Conservation (phyloP, 2,113 vertebrate species). For the Pantherophis guttatus region DNA sequence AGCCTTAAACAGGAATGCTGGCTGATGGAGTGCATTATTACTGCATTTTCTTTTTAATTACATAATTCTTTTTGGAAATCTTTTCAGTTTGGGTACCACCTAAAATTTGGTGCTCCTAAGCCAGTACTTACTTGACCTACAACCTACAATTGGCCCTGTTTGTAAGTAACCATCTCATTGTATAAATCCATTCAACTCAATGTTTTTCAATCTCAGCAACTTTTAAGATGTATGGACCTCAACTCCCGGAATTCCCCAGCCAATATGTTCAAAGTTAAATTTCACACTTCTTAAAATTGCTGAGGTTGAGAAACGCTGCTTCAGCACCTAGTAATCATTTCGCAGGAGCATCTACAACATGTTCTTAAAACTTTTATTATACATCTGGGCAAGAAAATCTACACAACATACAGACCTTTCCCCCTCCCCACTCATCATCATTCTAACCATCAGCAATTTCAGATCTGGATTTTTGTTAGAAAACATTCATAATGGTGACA, state of each 20-base stretch:
- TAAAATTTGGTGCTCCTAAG: background rate
- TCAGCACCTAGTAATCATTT: background rate
- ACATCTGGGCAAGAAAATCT: background rate
- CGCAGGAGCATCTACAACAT: background rate
- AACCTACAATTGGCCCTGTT: background rate
- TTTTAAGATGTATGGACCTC: background rate
- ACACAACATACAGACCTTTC: background rate
- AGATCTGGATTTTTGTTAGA: background rate
- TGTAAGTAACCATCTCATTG: background rate
- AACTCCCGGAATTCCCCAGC: background rate
- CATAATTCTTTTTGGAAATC: background rate
- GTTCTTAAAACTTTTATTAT: background rate
- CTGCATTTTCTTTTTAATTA: background rate
- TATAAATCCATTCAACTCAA: background rate
- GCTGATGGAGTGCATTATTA: background rate
- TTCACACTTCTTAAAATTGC: background rate
- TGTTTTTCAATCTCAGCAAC: background rate
- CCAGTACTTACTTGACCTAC: background rate
- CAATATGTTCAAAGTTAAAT: background rate
- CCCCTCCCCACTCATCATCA: background rate
- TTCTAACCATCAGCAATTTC: background rate
- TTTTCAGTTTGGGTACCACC: background rate
- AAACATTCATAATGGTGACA: background rate
- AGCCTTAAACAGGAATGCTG: background rate
- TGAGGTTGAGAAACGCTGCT: background rate